phyloP scores from a whole-genome alignment of 1,140 invertebrate genomes.

The Camponotus floridanus region DNA sequence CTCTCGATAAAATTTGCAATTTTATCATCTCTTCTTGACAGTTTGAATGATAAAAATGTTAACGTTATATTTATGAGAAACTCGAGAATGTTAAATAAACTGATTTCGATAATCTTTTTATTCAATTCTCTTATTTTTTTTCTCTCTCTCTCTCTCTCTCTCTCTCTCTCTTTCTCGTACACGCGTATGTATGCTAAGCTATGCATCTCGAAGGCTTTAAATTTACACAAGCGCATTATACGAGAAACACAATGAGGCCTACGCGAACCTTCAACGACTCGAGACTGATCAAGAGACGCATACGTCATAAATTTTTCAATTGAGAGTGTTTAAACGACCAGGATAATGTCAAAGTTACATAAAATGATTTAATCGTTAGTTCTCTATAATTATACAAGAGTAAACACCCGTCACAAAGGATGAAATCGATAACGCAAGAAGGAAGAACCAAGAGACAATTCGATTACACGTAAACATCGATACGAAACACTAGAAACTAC shows the following conservation, averaged over 20 bases:
- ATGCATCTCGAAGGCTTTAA: neutral
- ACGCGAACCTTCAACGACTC: neutral
- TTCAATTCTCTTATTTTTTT: neutral
- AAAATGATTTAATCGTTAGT: neutral
- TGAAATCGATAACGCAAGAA: neutral
- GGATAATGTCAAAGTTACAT: neutral
- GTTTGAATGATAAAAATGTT: neutral
- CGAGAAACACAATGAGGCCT: neutral
- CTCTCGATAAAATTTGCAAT: neutral
- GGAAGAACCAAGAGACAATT: neutral
- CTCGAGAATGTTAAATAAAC: neutral
- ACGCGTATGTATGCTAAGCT: neutral
- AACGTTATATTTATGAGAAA: neutral
- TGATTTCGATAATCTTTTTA: neutral
- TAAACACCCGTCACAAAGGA: slow-evolving; percentile 12
- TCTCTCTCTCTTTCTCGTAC: too few species aligned
- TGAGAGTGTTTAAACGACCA: neutral
- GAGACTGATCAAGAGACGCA: neutral
- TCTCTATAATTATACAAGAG: neutral
- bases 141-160: neutral
- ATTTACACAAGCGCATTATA: neutral
- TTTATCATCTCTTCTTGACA: neutral
- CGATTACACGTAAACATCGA: neutral
- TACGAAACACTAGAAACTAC: neutral
- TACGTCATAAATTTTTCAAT: neutral